Conservation (phyloP, 2,888 invertebrate genomes). For the Papilio gigon region DNA sequence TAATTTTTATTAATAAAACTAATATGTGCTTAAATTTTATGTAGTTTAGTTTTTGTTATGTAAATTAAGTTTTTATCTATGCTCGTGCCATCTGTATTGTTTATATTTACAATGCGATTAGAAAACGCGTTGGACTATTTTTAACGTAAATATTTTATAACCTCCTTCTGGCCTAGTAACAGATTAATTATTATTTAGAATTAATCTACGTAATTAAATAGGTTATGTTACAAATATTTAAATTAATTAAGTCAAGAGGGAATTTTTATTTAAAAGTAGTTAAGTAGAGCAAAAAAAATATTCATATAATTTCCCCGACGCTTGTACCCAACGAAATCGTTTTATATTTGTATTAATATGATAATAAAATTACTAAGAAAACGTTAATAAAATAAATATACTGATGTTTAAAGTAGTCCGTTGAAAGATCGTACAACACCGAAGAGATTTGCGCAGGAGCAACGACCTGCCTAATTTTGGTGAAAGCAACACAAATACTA, state of each 20-base stretch:
- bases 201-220: not conserved
- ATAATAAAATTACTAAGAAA: too few species aligned
- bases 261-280: too few species aligned
- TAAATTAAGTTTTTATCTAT: slow-evolving; percentile 26
- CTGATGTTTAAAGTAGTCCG: not conserved
- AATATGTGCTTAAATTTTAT: slow-evolving; percentile 4
- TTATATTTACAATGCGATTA: slow-evolving; percentile 35
- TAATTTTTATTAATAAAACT: not conserved
- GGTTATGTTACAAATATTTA: not conserved
- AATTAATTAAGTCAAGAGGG: too few species aligned
- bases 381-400: not conserved
- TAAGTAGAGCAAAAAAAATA: too few species aligned
- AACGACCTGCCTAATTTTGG: slow-evolving; percentile 17
- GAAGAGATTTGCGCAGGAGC: slow-evolving; percentile 1
- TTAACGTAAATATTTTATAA: slow-evolving; percentile 22
- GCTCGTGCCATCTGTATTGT: slow-evolving; percentile 37
- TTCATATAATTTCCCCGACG: too few species aligned
- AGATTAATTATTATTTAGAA: not conserved
- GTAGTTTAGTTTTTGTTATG: slow-evolving; percentile 19
- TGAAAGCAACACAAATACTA: slow-evolving; percentile 28
- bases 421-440: not conserved
- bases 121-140: slow-evolving; percentile 18
- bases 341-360: too few species aligned
- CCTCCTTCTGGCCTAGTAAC: not conserved
- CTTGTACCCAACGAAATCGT: too few species aligned